Evolutionary conservation across 2,113 vertebrate genomes (phyloP), one percentile per base, ranked within the genome.

Genomic region (Pangasianodon hypophthalmus): DNA sequence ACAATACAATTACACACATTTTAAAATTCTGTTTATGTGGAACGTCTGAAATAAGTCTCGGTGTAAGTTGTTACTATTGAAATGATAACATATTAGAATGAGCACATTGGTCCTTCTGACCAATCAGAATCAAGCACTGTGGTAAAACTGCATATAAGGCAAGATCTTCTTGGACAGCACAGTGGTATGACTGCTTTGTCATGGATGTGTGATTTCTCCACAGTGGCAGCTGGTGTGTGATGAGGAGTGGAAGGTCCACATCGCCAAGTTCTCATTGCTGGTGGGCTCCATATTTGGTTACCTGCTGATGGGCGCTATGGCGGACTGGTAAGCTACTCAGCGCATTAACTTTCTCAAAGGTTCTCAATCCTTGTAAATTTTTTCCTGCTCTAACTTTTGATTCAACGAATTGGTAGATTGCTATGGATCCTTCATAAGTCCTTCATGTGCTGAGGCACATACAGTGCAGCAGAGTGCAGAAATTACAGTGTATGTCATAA

Each of bases 181-280:
- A 21, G 37, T 77, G 24, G 9, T 81, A 7, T 26, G 26, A 79
- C 10, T 83, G 58, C 54, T 56, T 52, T 79, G 50, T 54, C 41
- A 10, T 16, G 50, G 24, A 11, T 54, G 19, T 69, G 75, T 83
- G 32, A 60, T 50, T 41, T 84, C 60, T 79, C 73, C 37, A 71
- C 93, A 99, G 98, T 99, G 98, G 98, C 97, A 98, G 93, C 96
- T 99, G 95, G 97, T 99, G 93, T 99, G 98, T 92, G 97, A 98
- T 91, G 98, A 97, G 81, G 96, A 98, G 90, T 99, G 98, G 98
- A 99, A 98, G 95, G 98, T 99, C 67, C 98, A 99, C 94, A 98
- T 99, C 92, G 98, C 98, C 91, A 99, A 99, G 93, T 99, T 99
- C 94, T 99, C 98, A 54, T 92, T 99, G 87, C 96, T 99, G 89